These are phyloP conservation scores for Omphaloscelis lunosa DNA, from an alignment of 2,888 invertebrate species.

Conservation along the genomic window DNA sequence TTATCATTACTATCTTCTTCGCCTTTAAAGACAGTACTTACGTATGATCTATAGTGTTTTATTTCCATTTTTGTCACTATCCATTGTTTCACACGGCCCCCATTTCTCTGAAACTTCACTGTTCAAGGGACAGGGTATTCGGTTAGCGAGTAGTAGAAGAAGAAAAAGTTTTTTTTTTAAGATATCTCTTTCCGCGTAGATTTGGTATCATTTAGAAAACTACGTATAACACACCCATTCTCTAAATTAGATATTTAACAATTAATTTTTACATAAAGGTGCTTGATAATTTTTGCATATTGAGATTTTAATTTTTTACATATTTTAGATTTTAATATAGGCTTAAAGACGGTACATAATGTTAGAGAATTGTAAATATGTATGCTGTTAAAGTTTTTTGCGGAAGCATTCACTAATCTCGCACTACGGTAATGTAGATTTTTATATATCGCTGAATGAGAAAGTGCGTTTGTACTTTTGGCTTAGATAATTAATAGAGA, in stretches of 20 bases:
- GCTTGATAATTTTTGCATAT: conserved; percentile 75
- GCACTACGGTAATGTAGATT: conserved; percentile 61
- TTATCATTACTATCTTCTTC: conserved; percentile 1
- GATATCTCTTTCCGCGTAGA: conserved; percentile 50
- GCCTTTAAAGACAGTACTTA: background rate
- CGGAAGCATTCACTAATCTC: conserved; percentile 51
- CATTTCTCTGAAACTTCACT: conserved; percentile 56
- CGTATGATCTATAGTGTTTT: background rate
- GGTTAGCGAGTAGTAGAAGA: conserved; percentile 74
- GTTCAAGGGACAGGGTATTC: conserved; percentile 79
- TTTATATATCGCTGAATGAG: conserved; percentile 57
- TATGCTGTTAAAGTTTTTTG: conserved; percentile 69
- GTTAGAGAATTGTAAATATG: conserved; percentile 65
- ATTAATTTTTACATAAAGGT: conserved; percentile 73
- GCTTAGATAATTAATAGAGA: conserved; percentile 1
- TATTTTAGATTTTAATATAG: conserved; percentile 61
- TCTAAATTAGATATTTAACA: conserved; percentile 58
- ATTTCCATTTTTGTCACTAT: conserved; percentile 4
- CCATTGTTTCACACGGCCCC: conserved; percentile 22
- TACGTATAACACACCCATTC: conserved; percentile 49
- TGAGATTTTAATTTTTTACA: conserved; percentile 77
- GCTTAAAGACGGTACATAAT: conserved; percentile 62
- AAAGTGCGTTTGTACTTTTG: conserved; percentile 60
- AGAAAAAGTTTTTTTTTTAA: conserved; percentile 62
- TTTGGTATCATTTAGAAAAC: conserved; percentile 53